Evolutionary conservation across 2,888 invertebrate genomes (phyloP).

Genomic region (Drosophila testacea): DNA sequence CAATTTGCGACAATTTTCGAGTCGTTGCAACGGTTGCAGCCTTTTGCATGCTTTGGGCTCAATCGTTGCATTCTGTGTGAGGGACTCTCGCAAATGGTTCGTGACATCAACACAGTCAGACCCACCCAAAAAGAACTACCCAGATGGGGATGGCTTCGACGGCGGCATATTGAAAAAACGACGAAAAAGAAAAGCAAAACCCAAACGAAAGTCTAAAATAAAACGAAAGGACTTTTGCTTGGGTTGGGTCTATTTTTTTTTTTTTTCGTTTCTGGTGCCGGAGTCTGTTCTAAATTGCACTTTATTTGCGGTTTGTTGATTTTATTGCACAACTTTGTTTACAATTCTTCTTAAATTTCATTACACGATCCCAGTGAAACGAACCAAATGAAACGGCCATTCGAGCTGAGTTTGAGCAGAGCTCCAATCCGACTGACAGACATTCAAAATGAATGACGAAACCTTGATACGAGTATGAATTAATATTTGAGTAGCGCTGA

Average conservation of each 20-base stretch:
- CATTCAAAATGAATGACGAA: constrained; percentile 69
- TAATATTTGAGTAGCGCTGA: constrained; percentile 71
- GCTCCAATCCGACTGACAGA: constrained; percentile 17
- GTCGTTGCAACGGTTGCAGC: constrained; percentile 27
- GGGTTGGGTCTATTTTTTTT: constrained; percentile 2
- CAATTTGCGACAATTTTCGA: constrained; percentile 65
- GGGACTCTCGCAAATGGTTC: constrained; percentile 66
- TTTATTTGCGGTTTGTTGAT: constrained; percentile 77
- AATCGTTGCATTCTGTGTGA: constrained; percentile 40
- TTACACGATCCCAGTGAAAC: constrained; percentile 67
- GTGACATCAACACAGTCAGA: constrained; percentile 60
- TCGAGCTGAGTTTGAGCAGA: constrained; percentile 21
- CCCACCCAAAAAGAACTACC: constrained; percentile 22
- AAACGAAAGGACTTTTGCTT: constrained; percentile 45
- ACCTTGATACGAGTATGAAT: constrained; percentile 81
- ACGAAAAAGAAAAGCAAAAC: constrained; percentile 20
- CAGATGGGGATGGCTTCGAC: constrained; percentile 1
- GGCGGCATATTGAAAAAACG: constrained; percentile 51
- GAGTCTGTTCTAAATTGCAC: constrained; percentile 67
- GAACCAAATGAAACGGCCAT: constrained; percentile 41
- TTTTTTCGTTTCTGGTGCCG: constrained; percentile 20
- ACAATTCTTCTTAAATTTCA: constrained; percentile 79
- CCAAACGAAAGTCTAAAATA: constrained; percentile 42
- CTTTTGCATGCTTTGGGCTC: constrained; percentile 15
- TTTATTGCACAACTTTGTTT: constrained; percentile 76